These are phyloP conservation scores for Platysteira castanea DNA, from an alignment of 2,113 vertebrate genomes.

Conservation along the genomic window DNA sequence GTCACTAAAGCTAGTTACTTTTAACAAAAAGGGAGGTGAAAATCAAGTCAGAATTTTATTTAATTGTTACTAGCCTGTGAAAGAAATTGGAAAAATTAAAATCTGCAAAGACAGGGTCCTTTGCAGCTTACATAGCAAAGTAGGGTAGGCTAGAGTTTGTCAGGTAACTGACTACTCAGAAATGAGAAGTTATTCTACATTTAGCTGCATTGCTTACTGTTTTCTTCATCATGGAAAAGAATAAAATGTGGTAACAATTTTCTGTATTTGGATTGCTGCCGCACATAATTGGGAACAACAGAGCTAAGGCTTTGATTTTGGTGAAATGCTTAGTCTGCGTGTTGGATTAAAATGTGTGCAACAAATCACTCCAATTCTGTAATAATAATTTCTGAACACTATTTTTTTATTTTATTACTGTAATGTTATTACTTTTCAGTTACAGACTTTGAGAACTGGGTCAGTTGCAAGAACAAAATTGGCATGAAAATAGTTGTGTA, in stretches of 20 bases:
- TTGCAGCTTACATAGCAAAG: not conserved
- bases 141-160: not conserved
- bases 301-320: constrained; percentile 64
- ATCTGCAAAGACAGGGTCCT: not conserved
- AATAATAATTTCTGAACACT: constrained; percentile 59
- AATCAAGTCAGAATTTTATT: not conserved
- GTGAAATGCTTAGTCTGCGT: constrained; percentile 61
- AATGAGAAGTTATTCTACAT: constrained; percentile 60
- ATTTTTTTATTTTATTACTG: constrained; percentile 50
- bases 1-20: constrained; percentile 12
- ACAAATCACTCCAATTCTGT: constrained; percentile 48
- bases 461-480: constrained; percentile 47
- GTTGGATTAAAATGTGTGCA: constrained; percentile 64
- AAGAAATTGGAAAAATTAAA: constrained; percentile 4
- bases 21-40: not conserved
- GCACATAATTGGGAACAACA: constrained; percentile 74
- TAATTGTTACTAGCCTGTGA: not conserved
- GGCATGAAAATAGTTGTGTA: constrained; percentile 33
- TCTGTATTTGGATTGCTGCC: constrained; percentile 73
- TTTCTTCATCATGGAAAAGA: constrained; percentile 69
- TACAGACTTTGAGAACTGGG: constrained; percentile 54
- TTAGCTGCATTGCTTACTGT: constrained; percentile 71
- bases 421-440: constrained; percentile 54
- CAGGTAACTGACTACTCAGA: constrained; percentile 46
- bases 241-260: constrained; percentile 85